A percentile compares a stretch with the other conserved stretches of the same genome.
phyloP scores from a whole-genome alignment of 2,888 invertebrate genomes.

The Dryocosmus kuriphilus region DNA sequence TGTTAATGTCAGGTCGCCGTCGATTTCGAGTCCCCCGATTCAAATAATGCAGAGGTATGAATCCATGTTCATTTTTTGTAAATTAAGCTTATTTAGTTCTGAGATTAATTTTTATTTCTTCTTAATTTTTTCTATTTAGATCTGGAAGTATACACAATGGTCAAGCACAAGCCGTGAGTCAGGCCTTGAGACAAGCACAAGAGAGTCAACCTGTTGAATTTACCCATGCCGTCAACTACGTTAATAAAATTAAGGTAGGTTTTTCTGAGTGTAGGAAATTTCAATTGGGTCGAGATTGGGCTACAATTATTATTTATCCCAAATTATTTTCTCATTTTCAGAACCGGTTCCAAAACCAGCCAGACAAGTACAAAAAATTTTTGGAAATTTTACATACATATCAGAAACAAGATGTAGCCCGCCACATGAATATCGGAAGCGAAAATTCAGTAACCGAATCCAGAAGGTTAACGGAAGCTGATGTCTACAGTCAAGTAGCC shows the following conservation, averaged over 20 bases:
- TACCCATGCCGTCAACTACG: constrained; percentile 99
- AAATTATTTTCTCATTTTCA: constrained; percentile 63
- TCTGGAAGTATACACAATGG: constrained; percentile 74
- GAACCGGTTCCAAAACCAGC: constrained; percentile 98
- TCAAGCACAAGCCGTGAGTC: constrained; percentile 81
- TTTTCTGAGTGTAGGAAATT: not conserved
- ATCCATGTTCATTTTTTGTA: not conserved
- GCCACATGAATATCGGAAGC: constrained; percentile 69
- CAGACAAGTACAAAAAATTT: constrained; percentile 98
- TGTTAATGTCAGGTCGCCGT: constrained; percentile 75
- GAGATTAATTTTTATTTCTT: not conserved
- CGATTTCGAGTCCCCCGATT: constrained; percentile 74
- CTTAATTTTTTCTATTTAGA: constrained; percentile 54
- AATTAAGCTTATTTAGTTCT: not conserved
- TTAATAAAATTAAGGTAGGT: constrained; percentile 97
- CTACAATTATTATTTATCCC: constrained; percentile 28
- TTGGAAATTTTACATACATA: constrained; percentile 98
- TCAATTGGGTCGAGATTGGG: not conserved
- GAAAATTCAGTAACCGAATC: constrained; percentile 66
- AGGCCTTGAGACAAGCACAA: constrained; percentile 82
- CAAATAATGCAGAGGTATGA: constrained; percentile 76
- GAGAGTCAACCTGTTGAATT: constrained; percentile 97
- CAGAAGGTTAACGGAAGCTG: constrained; percentile 95
- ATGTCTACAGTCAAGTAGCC: constrained; percentile 97
- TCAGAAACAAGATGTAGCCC: constrained; percentile 93